Percentiles rank a stretch among this genome's conserved stretches.
phyloP scores from a whole-genome alignment of 2,113 vertebrate species.

The Thalassoma bifasciatum region DNA sequence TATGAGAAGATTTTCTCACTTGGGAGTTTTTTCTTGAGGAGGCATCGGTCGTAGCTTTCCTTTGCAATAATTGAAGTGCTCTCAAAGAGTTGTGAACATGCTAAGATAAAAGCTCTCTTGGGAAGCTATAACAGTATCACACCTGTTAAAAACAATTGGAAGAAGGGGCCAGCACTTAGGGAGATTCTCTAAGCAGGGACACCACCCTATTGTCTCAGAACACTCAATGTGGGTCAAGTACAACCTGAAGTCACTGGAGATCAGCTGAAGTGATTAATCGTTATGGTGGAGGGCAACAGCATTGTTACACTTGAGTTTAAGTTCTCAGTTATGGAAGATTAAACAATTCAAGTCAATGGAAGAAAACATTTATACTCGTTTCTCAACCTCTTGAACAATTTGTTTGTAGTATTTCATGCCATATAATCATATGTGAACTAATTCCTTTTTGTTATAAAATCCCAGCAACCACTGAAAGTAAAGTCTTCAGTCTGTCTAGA shows the following conservation, averaged over 20 bases:
- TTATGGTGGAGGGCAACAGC: background rate
- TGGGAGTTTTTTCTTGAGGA: too few relatives aligned
- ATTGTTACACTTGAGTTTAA: background rate
- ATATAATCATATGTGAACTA: background rate
- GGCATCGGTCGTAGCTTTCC: conserved; percentile 14
- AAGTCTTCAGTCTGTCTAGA: too few relatives aligned
- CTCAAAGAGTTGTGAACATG: conserved; percentile 19
- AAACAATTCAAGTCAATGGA: background rate
- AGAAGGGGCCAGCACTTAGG: background rate
- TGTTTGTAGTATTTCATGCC: background rate
- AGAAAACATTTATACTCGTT: conserved; percentile 1
- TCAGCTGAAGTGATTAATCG: background rate
- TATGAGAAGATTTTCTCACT: conserved; percentile 8
- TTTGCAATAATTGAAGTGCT: conserved; percentile 31
- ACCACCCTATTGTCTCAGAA: conserved; percentile 7
- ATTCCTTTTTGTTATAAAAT: background rate
- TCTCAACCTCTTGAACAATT: background rate
- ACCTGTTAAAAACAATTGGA: conserved; percentile 30
- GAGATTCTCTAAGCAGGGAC: conserved; percentile 20
- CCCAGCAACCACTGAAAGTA: background rate
- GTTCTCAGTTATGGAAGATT: background rate
- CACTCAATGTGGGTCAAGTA: conserved; percentile 2
- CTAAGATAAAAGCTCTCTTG: conserved; percentile 24
- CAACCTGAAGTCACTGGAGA: background rate
- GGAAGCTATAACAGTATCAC: conserved; percentile 20